phyloP scores from a whole-genome alignment of 2,113 vertebrate genomes.

The Oceanites oceanicus region DNA sequence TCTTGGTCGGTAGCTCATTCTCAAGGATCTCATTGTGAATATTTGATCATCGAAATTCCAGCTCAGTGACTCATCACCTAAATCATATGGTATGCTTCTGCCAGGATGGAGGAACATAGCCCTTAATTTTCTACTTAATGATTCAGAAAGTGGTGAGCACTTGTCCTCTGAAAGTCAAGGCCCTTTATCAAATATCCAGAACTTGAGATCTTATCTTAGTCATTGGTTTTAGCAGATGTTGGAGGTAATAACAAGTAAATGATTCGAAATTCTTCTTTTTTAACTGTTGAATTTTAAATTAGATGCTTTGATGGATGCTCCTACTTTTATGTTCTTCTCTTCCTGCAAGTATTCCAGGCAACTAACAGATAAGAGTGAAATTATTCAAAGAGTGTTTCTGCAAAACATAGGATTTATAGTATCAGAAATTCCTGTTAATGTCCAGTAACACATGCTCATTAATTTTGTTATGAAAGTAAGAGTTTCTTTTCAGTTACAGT shows the following conservation, averaged over 20 bases:
- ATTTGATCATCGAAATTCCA: slow-evolving; percentile 44
- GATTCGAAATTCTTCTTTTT: not conserved
- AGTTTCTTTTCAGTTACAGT: not conserved
- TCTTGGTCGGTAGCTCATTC: slow-evolving; percentile 47
- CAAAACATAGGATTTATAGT: not conserved
- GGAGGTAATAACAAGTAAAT: not conserved
- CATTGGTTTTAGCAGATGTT: not conserved
- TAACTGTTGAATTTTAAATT: not conserved
- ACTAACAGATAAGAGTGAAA: not conserved
- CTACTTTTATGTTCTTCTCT: not conserved
- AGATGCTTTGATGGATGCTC: not conserved
- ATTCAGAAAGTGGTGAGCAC: slow-evolving; percentile 33
- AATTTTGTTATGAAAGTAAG: not conserved
- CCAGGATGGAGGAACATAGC: slow-evolving; percentile 20
- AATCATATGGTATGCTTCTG: slow-evolving; percentile 43
- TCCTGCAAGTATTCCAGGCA: not conserved
- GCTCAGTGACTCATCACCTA: slow-evolving; percentile 57
- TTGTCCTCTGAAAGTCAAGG: slow-evolving; percentile 55
- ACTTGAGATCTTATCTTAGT: not conserved
- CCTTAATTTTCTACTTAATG: slow-evolving; percentile 56
- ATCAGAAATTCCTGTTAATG: not conserved
- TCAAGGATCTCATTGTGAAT: slow-evolving; percentile 58
- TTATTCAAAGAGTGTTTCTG: not conserved
- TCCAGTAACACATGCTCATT: not conserved
- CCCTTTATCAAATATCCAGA: slow-evolving; percentile 16